Base-by-base conservation (phyloP, 2,797 vertebrate genomes). In the Notoglanidium macrostoma region DNA sequence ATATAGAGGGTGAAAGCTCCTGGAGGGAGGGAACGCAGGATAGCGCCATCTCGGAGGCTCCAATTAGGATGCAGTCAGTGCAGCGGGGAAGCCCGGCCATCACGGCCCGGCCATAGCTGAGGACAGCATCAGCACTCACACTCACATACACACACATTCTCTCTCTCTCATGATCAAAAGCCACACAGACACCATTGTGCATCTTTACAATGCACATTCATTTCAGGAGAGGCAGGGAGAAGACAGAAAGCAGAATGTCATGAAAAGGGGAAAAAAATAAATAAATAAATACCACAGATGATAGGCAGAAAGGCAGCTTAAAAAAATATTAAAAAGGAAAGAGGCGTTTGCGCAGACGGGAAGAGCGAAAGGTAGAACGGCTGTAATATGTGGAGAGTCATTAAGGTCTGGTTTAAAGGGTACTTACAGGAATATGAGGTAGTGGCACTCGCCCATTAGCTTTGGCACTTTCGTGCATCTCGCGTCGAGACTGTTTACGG, bases 391-490 rank as follows among this genome's bases (percentile, higher is more conserved):
- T 79, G 86, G 86, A 77, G 80, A 61, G 78, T 26, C 84, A 91
- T 87, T 80, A 87, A 84, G 80, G 85, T 78, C 88, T 35, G 88
- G 84, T 54, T 90, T 90, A 91, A 93, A 93, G 94, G 92, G 94
- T 93, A 97, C 97, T 97, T 96, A 98, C 97, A 93, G 98, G 98
- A 93, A 99, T 98, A 96, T 98, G 98, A 97, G 98, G 98, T 96
- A 99, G 97, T 93, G 97, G 96, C 95, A 98, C 97, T 81, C 96
- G 97, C 94, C 98, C 98, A 76, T 99, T 99, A 92, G 96, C 98
- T 97, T 98, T 98, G 96, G 97, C 96, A 91, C 98, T 99, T 96
- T 99, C 97, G 91, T 99, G 98, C 96, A 99, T 97, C 96, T 99
- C 98, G 87, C 98, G 96, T 88, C 98, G 98, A 95, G 98, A 97